Conservation (phyloP, 2,113 vertebrate genomes). For the Paraplagusia blochii region DNA sequence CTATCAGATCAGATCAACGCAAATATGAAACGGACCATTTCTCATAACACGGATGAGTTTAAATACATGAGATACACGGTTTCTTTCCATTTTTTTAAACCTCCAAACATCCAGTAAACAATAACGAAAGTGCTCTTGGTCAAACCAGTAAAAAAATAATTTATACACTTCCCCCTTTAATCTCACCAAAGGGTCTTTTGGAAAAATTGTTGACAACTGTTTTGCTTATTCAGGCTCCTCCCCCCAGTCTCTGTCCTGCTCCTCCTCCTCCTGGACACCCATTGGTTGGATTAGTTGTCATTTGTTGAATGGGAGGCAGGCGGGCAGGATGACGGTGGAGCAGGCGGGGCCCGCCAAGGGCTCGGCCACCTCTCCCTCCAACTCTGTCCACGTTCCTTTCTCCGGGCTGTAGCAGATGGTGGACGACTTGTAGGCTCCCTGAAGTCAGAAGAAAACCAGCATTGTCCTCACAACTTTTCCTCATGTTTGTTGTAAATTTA, state of each 20-base stretch:
- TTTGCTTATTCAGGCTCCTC: conserved; percentile 58
- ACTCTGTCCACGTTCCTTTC: conserved; percentile 95
- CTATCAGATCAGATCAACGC: conserved; percentile 57
- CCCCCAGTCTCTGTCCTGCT: conserved; percentile 62
- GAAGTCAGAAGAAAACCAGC: conserved; percentile 61
- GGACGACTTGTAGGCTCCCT: conserved; percentile 99
- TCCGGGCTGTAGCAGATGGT: conserved; percentile 99
- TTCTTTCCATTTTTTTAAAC: conserved; percentile 13
- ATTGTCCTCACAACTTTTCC: conserved; percentile 10
- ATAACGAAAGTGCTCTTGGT: conserved; percentile 78
- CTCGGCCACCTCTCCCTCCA: conserved; percentile 97
- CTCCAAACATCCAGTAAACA: conserved; percentile 64
- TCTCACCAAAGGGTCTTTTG: conserved; percentile 50
- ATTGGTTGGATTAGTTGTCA: conserved; percentile 73
- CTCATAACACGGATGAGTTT: conserved; percentile 68
- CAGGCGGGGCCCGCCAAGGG: conserved; percentile 95
- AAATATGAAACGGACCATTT: conserved; percentile 66
- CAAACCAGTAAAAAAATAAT: conserved; percentile 82
- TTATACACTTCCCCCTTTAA: conserved; percentile 65
- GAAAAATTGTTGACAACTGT: conserved; percentile 56
- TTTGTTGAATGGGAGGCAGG: conserved; percentile 96
- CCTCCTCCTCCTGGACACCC: background rate
- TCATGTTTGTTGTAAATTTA: conserved; percentile 18
- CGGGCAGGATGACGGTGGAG: conserved; percentile 90
- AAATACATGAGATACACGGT: conserved; percentile 69